A percentile compares a stretch with the other conserved stretches of the same genome.
These are phyloP conservation scores for Zapornia atra DNA, from an alignment of 2,113 vertebrate species.

Conservation along the genomic window DNA sequence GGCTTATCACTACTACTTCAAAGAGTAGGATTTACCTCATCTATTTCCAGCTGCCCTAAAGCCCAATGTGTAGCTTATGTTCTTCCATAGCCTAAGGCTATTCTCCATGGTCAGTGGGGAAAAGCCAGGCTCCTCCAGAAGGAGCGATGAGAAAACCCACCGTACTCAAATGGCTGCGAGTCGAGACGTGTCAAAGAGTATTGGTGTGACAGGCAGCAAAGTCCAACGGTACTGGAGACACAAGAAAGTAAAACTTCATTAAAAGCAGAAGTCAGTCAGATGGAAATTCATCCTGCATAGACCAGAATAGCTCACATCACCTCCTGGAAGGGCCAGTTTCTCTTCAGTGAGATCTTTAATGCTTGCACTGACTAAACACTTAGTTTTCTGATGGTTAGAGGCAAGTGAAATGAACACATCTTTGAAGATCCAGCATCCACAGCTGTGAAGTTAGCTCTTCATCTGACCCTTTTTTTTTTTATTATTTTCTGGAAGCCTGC, in stretches of 20 bases:
- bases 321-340: not conserved
- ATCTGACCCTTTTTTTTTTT: not conserved
- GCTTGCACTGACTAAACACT: not conserved
- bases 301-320: not conserved
- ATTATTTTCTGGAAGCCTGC: not conserved
- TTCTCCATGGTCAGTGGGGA: not conserved
- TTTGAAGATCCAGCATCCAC: not conserved
- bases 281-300: not conserved
- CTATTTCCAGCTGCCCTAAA: not conserved
- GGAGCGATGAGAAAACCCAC: not conserved
- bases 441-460: not conserved
- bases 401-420: not conserved
- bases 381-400: not conserved
- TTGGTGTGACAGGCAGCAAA: not conserved
- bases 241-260: not conserved
- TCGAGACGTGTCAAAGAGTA: not conserved
- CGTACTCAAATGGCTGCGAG: not conserved
- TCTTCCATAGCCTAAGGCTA: not conserved
- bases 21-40: not conserved
- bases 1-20: not conserved
- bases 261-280: not conserved
- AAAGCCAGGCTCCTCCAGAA: not conserved
- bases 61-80: accelerated
- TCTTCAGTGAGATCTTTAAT: not conserved
- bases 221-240: not conserved